Conservation (phyloP, 1,140 invertebrate species). For the Drosophila kurseongensis region DNA sequence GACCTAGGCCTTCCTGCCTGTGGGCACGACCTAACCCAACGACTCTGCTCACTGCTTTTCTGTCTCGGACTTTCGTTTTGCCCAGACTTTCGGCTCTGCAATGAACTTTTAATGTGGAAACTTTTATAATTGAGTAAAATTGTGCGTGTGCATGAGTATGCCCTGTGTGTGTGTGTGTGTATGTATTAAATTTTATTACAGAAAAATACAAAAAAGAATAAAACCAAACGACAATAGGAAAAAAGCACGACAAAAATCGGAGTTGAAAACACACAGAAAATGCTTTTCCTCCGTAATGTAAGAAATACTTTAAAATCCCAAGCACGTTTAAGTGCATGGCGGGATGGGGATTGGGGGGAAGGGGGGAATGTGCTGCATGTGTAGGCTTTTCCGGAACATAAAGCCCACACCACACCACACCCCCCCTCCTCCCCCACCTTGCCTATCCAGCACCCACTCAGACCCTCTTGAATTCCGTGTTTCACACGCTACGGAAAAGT, state of each 20-base stretch:
- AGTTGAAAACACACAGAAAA: constrained; percentile 47
- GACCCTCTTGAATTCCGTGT: constrained; percentile 19
- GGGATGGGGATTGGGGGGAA: constrained; percentile 8
- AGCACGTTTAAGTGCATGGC: constrained; percentile 75
- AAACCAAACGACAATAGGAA: constrained; percentile 43
- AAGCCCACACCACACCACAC: too few relatives aligned
- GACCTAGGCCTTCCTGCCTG: constrained; percentile 45
- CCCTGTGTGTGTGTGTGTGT: constrained; percentile 13
- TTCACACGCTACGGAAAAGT: constrained; percentile 64
- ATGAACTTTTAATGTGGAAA: constrained; percentile 84
- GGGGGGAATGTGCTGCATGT: constrained; percentile 10
- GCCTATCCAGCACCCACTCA: constrained; percentile 4
- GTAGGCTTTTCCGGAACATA: constrained; percentile 26
- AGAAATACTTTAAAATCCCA: constrained; percentile 70
- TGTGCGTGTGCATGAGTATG: constrained; percentile 36
- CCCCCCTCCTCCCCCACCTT: neutral
- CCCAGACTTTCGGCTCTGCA: constrained; percentile 62
- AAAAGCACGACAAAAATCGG: constrained; percentile 29
- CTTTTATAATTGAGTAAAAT: constrained; percentile 85
- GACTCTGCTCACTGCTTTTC: constrained; percentile 15
- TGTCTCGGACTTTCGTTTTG: constrained; percentile 6
- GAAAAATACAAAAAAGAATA: constrained; percentile 59
- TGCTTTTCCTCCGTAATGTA: constrained; percentile 60
- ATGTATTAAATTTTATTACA: constrained; percentile 81
- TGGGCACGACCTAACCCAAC: constrained; percentile 73